Base-by-base conservation (phyloP, 23 tunicate genomes). In the Trididemnum miniatum region DNA sequence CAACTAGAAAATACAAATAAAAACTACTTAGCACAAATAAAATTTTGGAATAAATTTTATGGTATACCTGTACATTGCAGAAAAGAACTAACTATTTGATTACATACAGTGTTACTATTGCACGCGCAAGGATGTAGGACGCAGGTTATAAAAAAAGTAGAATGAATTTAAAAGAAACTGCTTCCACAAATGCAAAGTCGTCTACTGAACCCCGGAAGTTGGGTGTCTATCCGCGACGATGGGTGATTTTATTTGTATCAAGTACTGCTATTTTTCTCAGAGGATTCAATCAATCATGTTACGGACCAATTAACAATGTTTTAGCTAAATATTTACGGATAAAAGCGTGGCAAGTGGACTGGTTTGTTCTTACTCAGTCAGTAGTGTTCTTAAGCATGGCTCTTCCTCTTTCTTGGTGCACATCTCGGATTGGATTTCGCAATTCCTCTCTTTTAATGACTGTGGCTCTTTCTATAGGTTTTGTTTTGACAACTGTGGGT, bases 231-330 rank as follows among this genome's bases (percentile, higher is more conserved):
- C 24, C 60, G 0, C 71, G 90, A 7, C 72, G 93, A 65, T 88
- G 93, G 93, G 54, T 88, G 1, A 77, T 88, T 34, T 59, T 88
- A 40, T 25, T 77, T 12, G 72, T 88, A 0, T 60, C 85, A 0
- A 34, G 81, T 36, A 27, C 67, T 0, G 75, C 87, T 32, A 82
- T 77, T n/a, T 54, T 77, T 28, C 79, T 88, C 22, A 67, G 93
- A 51, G 86, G 87, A 3, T 82, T 82, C 72, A 81, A 82, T 32
- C 93, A 88, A 31, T 88, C 93, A 2, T 82, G 87, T 51, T 88
- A 76, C 35, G 87, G 93, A 27, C 93, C 86, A 69, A 88, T 80
- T 27, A 88, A 82, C 83, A 76, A 57, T 31, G 87, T 77, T 23
- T 82, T 88, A 0, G 84, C 35, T 2, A 83, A 76, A 51, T 82